Percentiles rank a stretch among this genome's conserved stretches.
phyloP scores from a whole-genome alignment of 2,113 vertebrate genomes.

The Microtus montanus region DNA sequence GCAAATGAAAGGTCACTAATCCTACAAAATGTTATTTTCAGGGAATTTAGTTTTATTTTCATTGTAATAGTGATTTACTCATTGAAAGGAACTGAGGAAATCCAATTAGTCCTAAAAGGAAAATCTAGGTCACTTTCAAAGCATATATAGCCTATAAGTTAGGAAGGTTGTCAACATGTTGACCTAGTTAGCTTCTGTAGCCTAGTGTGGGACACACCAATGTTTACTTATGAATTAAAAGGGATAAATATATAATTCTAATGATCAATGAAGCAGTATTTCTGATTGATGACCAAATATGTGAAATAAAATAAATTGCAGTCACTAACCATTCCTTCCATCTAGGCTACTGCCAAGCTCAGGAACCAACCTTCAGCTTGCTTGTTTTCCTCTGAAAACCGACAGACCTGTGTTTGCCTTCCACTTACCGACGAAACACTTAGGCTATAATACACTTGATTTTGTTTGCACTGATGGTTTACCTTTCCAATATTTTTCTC shows the following conservation, averaged over 20 bases:
- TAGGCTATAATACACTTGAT: neutral
- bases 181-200: neutral
- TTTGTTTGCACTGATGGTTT: neutral
- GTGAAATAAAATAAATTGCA: neutral
- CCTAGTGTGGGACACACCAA: neutral
- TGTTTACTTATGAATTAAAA: neutral
- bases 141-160: neutral
- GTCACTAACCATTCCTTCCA: conserved; percentile 3
- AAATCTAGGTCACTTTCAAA: neutral
- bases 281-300: neutral
- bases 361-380: neutral
- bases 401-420: neutral
- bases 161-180: neutral
- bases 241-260: neutral
- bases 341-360: neutral
- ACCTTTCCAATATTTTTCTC: neutral
- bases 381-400: neutral
- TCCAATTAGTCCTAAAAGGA: neutral
- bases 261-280: neutral
- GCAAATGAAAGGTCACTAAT: neutral
- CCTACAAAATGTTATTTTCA: neutral
- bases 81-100: neutral
- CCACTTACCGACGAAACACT: neutral
- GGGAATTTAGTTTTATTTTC: neutral
- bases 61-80: neutral